Conservation (phyloP, 2,113 vertebrate genomes). For the Paramisgurnus dabryanus region DNA sequence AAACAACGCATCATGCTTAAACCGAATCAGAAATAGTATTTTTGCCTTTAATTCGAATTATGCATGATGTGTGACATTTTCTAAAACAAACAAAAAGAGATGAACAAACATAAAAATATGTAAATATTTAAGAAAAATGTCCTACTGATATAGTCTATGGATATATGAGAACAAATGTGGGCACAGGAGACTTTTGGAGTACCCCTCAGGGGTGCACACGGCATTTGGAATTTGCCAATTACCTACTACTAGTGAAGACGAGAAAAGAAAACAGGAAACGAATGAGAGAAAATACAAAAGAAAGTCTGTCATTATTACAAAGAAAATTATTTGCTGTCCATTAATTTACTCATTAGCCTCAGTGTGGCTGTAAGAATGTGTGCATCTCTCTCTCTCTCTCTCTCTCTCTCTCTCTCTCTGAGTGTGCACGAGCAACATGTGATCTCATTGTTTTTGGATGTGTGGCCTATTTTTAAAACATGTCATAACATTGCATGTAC, state of each 20-base stretch:
- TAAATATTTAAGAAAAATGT: too few relatives aligned
- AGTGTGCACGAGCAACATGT: slow-evolving; percentile 21
- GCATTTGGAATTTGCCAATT: not conserved
- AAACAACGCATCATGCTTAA: too few relatives aligned
- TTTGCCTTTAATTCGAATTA: too few relatives aligned
- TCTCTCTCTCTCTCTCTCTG: not conserved
- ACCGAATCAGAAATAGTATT: too few relatives aligned
- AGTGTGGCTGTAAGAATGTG: slow-evolving; percentile 17
- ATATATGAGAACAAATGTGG: too few relatives aligned
- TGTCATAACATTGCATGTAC: slow-evolving; percentile 6
- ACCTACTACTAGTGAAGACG: not conserved
- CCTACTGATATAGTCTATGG: too few relatives aligned
- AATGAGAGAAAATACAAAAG: not conserved
- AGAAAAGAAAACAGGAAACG: not conserved
- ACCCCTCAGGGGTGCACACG: not conserved
- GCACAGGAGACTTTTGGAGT: too few relatives aligned
- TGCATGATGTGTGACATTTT: too few relatives aligned
- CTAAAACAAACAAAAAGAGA: too few relatives aligned
- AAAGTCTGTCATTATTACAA: slow-evolving; percentile 9
- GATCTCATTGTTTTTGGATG: slow-evolving; percentile 45
- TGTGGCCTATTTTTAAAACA: slow-evolving; percentile 12
- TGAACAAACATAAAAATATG: too few relatives aligned
- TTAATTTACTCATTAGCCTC: slow-evolving; percentile 25
- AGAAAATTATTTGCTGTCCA: slow-evolving; percentile 16
- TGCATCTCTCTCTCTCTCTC: slow-evolving; percentile 8